phyloP scores from a whole-genome alignment of 2,797 vertebrate genomes.

The Serranus cabrilla region DNA sequence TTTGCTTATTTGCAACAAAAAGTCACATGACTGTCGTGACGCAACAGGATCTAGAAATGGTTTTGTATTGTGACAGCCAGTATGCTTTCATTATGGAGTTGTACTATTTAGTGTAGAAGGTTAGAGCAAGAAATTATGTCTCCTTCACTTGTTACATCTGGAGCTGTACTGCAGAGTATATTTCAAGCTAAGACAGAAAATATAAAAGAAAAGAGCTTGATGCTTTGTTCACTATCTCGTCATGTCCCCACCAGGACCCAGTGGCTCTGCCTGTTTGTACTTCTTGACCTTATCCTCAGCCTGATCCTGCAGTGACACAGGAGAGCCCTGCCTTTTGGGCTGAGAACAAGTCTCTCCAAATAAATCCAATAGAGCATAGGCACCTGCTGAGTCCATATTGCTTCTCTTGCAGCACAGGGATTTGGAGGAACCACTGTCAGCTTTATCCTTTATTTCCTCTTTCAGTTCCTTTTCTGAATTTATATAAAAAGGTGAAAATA shows the following conservation, averaged over 20 bases:
- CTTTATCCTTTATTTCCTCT: not conserved
- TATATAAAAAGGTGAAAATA: not conserved
- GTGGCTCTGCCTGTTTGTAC: constrained; percentile 38
- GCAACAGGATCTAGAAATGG: not conserved
- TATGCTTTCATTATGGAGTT: not conserved
- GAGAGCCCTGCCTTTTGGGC: constrained; percentile 26
- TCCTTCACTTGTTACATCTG: not conserved
- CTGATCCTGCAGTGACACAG: constrained; percentile 29
- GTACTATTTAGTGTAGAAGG: not conserved
- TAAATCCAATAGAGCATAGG: constrained; percentile 30
- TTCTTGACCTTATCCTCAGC: constrained; percentile 34
- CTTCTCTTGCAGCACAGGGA: constrained; percentile 5
- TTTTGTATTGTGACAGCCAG: not conserved
- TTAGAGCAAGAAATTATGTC: not conserved
- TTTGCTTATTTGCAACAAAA: not conserved
- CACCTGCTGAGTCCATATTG: constrained; percentile 49
- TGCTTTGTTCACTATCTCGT: constrained; percentile 17
- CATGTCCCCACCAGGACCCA: not conserved
- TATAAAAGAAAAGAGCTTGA: not conserved
- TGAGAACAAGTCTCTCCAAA: constrained; percentile 46
- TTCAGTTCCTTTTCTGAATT: not conserved
- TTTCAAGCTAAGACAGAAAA: constrained; percentile 1
- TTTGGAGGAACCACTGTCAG: constrained; percentile 20
- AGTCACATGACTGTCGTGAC: not conserved
- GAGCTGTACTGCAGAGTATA: not conserved